Evolutionary conservation across 2,797 vertebrate genomes (phyloP).

Genomic region (Borostomias antarcticus): DNA sequence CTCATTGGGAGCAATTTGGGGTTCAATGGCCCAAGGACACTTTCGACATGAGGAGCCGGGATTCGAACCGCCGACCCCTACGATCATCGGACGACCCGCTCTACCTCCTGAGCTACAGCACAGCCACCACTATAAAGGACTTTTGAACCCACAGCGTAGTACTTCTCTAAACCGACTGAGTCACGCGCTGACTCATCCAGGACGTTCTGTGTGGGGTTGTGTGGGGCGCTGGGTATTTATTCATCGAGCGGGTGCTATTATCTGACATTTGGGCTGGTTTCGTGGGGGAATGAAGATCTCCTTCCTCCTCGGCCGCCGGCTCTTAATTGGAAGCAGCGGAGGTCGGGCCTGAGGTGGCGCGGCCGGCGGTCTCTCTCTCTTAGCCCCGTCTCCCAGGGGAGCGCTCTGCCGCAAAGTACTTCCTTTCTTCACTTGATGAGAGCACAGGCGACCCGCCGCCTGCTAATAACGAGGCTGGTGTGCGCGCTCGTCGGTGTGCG

Average conservation of each 20-base stretch:
- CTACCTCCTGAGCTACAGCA: no score
- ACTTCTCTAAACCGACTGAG: background rate
- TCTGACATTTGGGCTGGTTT: constrained; percentile 14
- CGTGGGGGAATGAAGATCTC: constrained; percentile 22
- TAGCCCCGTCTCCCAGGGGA: constrained; percentile 43
- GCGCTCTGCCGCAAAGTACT: constrained; percentile 37
- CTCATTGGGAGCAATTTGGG: no score
- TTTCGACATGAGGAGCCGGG: no score
- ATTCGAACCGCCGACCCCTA: no score
- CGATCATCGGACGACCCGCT: no score
- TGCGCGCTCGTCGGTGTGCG: constrained; percentile 7
- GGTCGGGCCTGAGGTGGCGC: constrained; percentile 38
- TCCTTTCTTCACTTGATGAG: constrained; percentile 59
- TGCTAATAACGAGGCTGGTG: constrained; percentile 53
- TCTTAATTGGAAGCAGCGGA: constrained; percentile 47
- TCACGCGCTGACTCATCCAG: background rate
- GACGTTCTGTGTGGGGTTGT: no score
- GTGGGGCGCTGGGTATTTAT: no score
- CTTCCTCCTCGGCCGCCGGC: constrained; percentile 15
- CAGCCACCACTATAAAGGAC: no score
- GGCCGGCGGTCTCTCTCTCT: constrained; percentile 22
- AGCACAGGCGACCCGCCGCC: constrained; percentile 40
- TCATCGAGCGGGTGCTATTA: constrained; percentile 24
- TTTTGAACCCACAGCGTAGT: no score
- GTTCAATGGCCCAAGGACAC: no score